These are phyloP conservation scores for Lymantria dispar DNA, from an alignment of 2,888 invertebrate species.

Conservation along the genomic window DNA sequence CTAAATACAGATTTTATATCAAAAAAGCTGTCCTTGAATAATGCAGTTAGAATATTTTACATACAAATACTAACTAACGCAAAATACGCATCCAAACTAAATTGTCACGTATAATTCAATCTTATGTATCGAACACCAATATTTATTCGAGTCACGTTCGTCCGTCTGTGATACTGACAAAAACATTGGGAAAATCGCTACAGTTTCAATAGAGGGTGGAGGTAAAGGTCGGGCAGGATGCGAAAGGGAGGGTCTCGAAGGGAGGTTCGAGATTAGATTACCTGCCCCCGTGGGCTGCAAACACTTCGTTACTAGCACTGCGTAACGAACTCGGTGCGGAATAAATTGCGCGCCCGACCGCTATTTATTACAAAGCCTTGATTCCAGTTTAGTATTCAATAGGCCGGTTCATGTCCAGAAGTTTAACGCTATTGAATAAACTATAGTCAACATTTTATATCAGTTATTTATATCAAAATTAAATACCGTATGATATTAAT, in stretches of 20 bases:
- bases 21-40: background rate
- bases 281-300: slow-evolving; percentile 74
- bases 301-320: slow-evolving; percentile 67
- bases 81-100: slow-evolving; percentile 15
- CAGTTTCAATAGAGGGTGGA: slow-evolving; percentile 33
- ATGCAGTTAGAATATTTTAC: background rate
- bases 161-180: slow-evolving; percentile 67
- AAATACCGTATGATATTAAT: no score
- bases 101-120: slow-evolving; percentile 23
- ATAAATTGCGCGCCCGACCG: slow-evolving; percentile 19
- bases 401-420: background rate
- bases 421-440: background rate
- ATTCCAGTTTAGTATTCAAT: slow-evolving; percentile 15
- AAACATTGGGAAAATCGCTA: slow-evolving; percentile 67
- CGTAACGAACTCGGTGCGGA: slow-evolving; percentile 51
- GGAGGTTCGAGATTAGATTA: slow-evolving; percentile 63
- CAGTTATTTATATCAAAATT: no score
- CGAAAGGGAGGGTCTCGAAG: slow-evolving; percentile 20
- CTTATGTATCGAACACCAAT: slow-evolving; percentile 27
- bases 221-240: slow-evolving; percentile 5
- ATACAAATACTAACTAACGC: background rate
- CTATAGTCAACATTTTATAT: background rate
- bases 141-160: slow-evolving; percentile 34
- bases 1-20: background rate
- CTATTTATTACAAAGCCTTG: slow-evolving; percentile 26